Evolutionary conservation across 2,797 vertebrate species (phyloP), one percentile per base, ranked within the genome.

Genomic region (Kryptopterus vitreolus): DNA sequence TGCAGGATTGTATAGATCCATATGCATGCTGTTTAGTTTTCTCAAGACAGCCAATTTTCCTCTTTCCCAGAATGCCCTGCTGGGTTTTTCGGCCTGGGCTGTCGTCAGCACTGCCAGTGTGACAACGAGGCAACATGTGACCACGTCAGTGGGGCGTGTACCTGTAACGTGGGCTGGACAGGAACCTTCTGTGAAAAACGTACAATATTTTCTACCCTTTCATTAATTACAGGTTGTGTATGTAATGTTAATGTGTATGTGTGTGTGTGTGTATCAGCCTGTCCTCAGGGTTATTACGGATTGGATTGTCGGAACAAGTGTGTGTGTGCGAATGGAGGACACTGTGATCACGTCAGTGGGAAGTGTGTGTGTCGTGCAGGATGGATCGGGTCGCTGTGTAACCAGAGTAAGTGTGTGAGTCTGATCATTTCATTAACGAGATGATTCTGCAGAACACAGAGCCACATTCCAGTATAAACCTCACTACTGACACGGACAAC

Each of bases 71-170:
- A 90, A 86, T 99, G 97, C 82, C 93, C 94, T 0, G 87, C 87
- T 10, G 96, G 95, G 5, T 90, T 81, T 89, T 98, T 95, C 3
- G 97, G 98, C 74, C 91, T 85, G 0, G 88, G 89, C 73, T 99
- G 98, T 81, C 92, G 53, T 20, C 95, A 88, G 38, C 92, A 0
- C 16, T 99, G 98, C 76, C 96, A 92, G 88, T 99, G 98, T 88
- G 94, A 96, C 61, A 95, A 98, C 0, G 88, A 91, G 20, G 97
- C 95, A 0, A 66, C 89, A 68, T 99, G 98, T 18, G 98, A 99
- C 89, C 96, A 98, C 0, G 89, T 98, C 89, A 96, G 97, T 0
- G 97, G 98, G 5, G 96, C 97, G 15, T 99, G 98, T 24, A 96
- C 94, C 26, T 99, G 98, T 85, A 88, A 85, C 16, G 88, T 92